These are phyloP conservation scores for Cheilinus undulatus DNA, from an alignment of 2,113 vertebrate species.

Conservation along the genomic window DNA sequence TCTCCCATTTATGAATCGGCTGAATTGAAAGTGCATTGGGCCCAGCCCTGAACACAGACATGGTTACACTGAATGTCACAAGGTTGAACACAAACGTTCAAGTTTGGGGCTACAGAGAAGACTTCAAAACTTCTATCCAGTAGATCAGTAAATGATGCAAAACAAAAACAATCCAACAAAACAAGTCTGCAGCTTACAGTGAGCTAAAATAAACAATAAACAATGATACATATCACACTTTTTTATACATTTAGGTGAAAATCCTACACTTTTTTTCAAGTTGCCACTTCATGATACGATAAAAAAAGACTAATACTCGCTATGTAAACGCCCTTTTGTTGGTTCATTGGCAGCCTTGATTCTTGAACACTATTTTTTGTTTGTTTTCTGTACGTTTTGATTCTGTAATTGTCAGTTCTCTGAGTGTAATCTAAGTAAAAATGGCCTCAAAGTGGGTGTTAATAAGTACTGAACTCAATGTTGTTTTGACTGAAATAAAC, in stretches of 20 bases:
- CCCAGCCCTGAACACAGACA: conserved; percentile 84
- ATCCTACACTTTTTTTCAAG: conserved; percentile 46
- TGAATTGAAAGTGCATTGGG: conserved; percentile 73
- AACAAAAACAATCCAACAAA: conserved; percentile 17
- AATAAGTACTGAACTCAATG: conserved; percentile 15
- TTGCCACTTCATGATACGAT: conserved; percentile 50
- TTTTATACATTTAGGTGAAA: conserved; percentile 34
- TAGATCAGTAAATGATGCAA: conserved; percentile 37
- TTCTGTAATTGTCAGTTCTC: not conserved
- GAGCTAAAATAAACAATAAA: conserved; percentile 24
- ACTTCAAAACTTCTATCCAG: conserved; percentile 45
- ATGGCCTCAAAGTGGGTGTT: not conserved
- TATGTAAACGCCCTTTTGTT: conserved; percentile 51
- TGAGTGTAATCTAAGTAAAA: conserved; percentile 18
- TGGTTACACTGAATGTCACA: conserved; percentile 87
- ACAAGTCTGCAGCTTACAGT: conserved; percentile 2
- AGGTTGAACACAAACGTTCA: conserved; percentile 66
- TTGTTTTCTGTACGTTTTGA: conserved; percentile 15
- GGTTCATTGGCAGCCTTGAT: conserved; percentile 32
- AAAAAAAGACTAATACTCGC: conserved; percentile 18
- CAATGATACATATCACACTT: conserved; percentile 36
- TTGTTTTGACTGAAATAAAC: conserved; percentile 15
- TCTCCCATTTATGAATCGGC: conserved; percentile 46
- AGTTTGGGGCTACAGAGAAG: conserved; percentile 34
- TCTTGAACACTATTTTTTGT: conserved; percentile 3